These are phyloP conservation scores for Dromas ardeola DNA, from an alignment of 2,113 vertebrate genomes.

Conservation along the genomic window DNA sequence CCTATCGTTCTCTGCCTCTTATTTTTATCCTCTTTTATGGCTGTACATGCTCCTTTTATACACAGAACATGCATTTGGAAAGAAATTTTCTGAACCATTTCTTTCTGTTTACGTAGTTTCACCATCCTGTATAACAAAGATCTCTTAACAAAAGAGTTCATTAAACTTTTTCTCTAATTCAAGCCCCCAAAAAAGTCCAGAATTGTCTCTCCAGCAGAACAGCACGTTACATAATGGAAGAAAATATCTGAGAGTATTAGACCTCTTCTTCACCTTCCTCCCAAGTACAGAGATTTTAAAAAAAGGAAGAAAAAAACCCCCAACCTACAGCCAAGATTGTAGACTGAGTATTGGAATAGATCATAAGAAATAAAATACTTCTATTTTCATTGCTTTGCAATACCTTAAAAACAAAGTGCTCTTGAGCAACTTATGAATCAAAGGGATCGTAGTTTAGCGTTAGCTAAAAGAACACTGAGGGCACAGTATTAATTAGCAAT, in stretches of 20 bases:
- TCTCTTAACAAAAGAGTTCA: background rate
- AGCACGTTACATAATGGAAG: background rate
- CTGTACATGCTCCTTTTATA: background rate
- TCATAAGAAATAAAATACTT: background rate
- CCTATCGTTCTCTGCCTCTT: background rate
- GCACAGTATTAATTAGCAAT: background rate
- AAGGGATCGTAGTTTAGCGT: background rate
- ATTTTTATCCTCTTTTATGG: background rate
- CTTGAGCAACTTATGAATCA: background rate
- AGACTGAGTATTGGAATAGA: background rate
- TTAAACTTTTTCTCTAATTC: background rate
- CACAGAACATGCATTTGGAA: background rate
- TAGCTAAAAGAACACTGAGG: background rate
- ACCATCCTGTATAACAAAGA: background rate
- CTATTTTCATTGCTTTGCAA: background rate
- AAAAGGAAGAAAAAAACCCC: background rate
- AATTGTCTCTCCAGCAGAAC: background rate
- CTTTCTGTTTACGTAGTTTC: background rate
- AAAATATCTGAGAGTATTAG: background rate
- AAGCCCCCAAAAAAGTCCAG: background rate
- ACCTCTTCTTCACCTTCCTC: background rate
- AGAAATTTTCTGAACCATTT: fast-evolving
- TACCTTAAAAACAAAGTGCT: background rate
- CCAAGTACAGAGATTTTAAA: background rate
- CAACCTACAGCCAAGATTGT: background rate